Evolutionary conservation across 2,113 vertebrate species (phyloP).

Genomic region (Nyctereutes procyonoides): DNA sequence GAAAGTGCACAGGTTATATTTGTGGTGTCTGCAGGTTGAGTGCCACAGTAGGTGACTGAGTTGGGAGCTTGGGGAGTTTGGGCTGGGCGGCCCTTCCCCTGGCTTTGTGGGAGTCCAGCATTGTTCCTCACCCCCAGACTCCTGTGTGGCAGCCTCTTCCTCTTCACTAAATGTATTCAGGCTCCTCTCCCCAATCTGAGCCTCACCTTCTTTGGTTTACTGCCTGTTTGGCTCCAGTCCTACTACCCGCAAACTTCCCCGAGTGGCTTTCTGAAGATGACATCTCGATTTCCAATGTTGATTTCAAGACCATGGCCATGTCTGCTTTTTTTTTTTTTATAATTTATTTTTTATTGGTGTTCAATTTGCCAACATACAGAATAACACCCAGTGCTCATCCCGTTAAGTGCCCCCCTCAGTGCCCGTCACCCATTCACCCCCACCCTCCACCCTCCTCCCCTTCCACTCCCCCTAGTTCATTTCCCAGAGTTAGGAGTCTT

Average conservation of each 20-base stretch:
- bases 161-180: fast-evolving
- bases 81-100: background rate
- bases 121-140: background rate
- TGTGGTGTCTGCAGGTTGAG: background rate
- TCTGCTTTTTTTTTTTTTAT: background rate
- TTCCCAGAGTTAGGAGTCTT: too few relatives aligned
- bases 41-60: background rate
- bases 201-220: background rate
- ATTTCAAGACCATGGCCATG: background rate
- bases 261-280: background rate
- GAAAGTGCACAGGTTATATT: background rate
- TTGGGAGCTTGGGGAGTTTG: background rate
- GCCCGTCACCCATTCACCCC: too few relatives aligned
- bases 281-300: background rate
- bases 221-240: background rate
- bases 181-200: background rate
- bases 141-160: too few relatives aligned
- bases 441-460: too few relatives aligned
- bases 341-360: background rate
- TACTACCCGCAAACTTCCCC: background rate
- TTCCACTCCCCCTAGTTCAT: too few relatives aligned
- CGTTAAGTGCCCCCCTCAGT: too few relatives aligned
- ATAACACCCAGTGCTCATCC: too few relatives aligned
- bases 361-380: too few relatives aligned
- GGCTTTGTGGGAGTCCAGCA: background rate